These are phyloP conservation scores for Bellardia pandia DNA, from an alignment of 2,888 invertebrate species.

Conservation along the genomic window DNA sequence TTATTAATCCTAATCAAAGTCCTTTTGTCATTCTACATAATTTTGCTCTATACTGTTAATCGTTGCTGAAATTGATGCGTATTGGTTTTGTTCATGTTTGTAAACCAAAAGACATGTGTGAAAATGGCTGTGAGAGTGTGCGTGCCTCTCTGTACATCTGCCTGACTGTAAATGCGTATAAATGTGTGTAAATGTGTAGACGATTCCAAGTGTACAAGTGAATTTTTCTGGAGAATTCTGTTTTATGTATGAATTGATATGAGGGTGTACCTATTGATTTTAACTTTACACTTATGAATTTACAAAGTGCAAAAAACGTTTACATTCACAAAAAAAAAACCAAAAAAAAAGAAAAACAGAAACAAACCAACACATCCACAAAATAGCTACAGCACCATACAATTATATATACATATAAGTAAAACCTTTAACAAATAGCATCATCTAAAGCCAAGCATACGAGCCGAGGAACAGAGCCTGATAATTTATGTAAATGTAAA, in stretches of 20 bases:
- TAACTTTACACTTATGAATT: constrained; percentile 67
- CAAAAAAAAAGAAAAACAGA: constrained; percentile 1
- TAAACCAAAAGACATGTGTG: constrained; percentile 49
- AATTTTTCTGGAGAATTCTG: neutral
- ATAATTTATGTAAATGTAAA: constrained; percentile 71
- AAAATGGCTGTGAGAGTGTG: neutral
- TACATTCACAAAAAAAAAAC: neutral
- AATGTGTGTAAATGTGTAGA: neutral
- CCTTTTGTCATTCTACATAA: neutral
- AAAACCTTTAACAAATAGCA: neutral
- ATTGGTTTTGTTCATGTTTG: constrained; percentile 48
- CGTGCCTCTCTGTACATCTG: constrained; percentile 39
- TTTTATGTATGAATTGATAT: constrained; percentile 45
- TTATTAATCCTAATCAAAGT: neutral
- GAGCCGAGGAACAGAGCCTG: neutral
- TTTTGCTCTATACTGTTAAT: neutral
- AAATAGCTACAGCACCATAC: neutral
- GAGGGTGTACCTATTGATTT: constrained; percentile 59
- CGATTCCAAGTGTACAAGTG: neutral
- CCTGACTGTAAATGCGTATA: constrained; percentile 34
- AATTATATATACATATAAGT: neutral
- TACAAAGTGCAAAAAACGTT: constrained; percentile 58
- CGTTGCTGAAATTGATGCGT: neutral
- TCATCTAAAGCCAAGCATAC: neutral
- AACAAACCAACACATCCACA: constrained; percentile 39